phyloP scores from a whole-genome alignment of 1,140 invertebrate genomes.

The Drosophila athabasca region DNA sequence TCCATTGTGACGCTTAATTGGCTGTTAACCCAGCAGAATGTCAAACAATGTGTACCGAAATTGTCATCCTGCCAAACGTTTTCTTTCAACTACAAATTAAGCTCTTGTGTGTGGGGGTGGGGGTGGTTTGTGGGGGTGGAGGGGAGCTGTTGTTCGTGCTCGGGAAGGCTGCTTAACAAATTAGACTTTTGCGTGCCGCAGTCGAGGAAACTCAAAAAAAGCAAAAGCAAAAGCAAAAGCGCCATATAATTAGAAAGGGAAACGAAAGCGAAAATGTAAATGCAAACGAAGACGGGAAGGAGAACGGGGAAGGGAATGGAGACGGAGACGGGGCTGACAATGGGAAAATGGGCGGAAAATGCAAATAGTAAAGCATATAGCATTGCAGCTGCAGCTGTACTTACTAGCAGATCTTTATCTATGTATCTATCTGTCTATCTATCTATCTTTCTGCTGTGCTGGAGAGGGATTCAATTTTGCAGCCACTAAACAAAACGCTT shows the following conservation, averaged over 20 bases:
- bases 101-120: slow-evolving; percentile 30
- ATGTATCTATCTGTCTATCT: not conserved
- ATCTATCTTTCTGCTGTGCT: slow-evolving; percentile 6
- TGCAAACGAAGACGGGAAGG: not conserved
- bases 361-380: slow-evolving; percentile 29
- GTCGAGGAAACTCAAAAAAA: slow-evolving; percentile 41
- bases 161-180: slow-evolving; percentile 57
- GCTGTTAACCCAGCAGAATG: slow-evolving; percentile 66
- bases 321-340: slow-evolving; percentile 9
- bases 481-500: slow-evolving; percentile 33
- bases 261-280: slow-evolving; percentile 33
- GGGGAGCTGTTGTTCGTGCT: slow-evolving; percentile 42
- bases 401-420: slow-evolving; percentile 8
- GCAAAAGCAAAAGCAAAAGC: slow-evolving; percentile 38
- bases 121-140: no score
- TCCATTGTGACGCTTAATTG: slow-evolving; percentile 67
- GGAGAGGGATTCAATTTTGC: slow-evolving; percentile 45
- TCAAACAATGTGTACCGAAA: slow-evolving; percentile 66
- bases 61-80: slow-evolving; percentile 70
- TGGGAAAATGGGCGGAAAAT: slow-evolving; percentile 39
- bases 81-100: slow-evolving; percentile 75
- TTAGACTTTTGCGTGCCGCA: slow-evolving; percentile 70
- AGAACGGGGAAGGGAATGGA: not conserved
- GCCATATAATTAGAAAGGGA: slow-evolving; percentile 29
- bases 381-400: slow-evolving; percentile 33